These are phyloP conservation scores for Rhynchotus rufescens DNA, from an alignment of 2,797 vertebrate genomes.

Conservation along the genomic window DNA sequence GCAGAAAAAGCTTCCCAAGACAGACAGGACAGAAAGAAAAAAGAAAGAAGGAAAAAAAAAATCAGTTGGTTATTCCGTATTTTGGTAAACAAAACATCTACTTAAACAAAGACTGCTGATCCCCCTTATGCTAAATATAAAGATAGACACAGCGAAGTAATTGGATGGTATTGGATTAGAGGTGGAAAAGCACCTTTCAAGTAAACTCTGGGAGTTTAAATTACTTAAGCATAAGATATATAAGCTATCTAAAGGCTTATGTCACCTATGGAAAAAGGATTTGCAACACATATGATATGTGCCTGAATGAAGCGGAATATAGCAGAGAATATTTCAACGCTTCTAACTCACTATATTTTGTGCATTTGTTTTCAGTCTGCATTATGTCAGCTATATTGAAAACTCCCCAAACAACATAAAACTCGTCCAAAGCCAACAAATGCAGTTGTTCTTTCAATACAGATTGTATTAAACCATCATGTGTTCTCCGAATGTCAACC, in stretches of 20 bases:
- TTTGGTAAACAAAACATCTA: background rate
- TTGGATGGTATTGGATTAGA: background rate
- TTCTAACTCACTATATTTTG: background rate
- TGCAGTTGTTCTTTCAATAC: slow-evolving; percentile 48
- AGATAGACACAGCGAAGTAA: background rate
- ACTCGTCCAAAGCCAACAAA: slow-evolving; percentile 33
- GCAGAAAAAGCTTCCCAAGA: background rate
- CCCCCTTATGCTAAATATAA: background rate
- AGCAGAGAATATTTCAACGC: background rate
- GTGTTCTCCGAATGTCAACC: slow-evolving; percentile 61
- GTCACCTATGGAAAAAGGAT: background rate
- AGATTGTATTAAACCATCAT: slow-evolving; percentile 60
- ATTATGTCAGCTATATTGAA: background rate
- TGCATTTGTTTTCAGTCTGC: background rate
- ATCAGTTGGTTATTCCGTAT: background rate
- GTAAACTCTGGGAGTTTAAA: background rate
- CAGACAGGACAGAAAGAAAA: background rate
- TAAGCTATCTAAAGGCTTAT: background rate
- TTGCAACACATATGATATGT: background rate
- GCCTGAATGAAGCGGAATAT: background rate
- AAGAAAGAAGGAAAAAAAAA: background rate
- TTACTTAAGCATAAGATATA: background rate
- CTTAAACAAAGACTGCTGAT: background rate
- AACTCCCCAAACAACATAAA: slow-evolving; percentile 1
- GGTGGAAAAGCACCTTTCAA: background rate